Evolutionary conservation across 2,888 invertebrate genomes (phyloP).

Genomic region (Branchellion lobata): DNA sequence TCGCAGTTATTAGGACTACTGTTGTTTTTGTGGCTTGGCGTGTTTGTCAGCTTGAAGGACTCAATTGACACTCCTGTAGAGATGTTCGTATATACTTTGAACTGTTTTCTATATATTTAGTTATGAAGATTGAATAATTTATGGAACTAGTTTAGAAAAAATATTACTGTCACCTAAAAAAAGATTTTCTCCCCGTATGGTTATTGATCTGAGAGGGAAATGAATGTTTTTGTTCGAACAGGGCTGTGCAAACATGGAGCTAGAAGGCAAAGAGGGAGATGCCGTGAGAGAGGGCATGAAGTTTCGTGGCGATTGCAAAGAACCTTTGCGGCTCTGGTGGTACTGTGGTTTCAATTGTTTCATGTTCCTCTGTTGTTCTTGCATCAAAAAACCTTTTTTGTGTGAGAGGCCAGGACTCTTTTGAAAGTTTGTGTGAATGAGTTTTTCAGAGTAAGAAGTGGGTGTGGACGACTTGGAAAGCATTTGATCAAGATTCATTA

Average conservation of each 20-base stretch:
- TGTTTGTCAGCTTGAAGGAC: slow-evolving; percentile 53
- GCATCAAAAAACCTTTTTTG: neutral
- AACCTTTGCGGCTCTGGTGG: neutral
- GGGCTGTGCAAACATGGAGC: neutral
- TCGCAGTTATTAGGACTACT: slow-evolving; percentile 29
- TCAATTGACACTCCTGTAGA: slow-evolving; percentile 67
- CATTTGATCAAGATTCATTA: neutral
- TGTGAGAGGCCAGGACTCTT: neutral
- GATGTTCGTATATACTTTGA: too few relatives aligned
- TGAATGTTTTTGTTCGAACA: neutral
- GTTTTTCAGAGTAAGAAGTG: neutral
- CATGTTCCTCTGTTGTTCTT: neutral
- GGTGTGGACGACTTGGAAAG: neutral
- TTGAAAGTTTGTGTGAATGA: neutral
- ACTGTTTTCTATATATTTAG: too few relatives aligned
- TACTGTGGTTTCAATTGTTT: neutral
- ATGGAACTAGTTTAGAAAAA: too few relatives aligned
- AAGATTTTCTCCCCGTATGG: neutral
- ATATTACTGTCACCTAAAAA: neutral
- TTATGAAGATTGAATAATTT: neutral
- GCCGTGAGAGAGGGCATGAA: neutral
- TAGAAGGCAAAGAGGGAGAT: neutral
- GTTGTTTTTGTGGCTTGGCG: neutral
- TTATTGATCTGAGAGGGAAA: neutral
- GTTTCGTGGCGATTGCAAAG: neutral